Evolutionary conservation across 1,140 invertebrate species (phyloP).

Genomic region (Aphis craccivora): DNA sequence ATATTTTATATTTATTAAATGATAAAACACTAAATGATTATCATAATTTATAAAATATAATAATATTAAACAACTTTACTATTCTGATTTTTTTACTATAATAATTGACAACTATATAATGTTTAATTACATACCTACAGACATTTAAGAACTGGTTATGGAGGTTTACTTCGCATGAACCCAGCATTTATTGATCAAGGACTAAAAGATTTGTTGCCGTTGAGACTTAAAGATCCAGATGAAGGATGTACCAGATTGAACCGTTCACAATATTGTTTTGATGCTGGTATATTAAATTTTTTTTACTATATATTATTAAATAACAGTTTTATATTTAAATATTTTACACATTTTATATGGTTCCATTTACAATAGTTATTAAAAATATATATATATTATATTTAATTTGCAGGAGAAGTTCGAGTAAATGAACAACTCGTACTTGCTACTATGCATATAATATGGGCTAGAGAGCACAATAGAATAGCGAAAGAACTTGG

Average conservation of each 20-base stretch:
- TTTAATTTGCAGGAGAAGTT: slow-evolving; percentile 61
- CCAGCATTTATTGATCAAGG: slow-evolving; percentile 87
- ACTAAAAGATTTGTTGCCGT: slow-evolving; percentile 84
- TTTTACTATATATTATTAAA: neutral
- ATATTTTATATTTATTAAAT: neutral
- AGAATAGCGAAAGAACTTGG: slow-evolving; percentile 77
- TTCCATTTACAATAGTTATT: too few species aligned
- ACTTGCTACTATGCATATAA: slow-evolving; percentile 66
- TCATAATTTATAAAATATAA: neutral
- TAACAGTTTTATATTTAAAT: too few species aligned
- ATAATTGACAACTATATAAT: neutral
- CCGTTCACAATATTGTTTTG: slow-evolving; percentile 88
- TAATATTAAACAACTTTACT: neutral
- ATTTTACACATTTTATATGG: too few species aligned
- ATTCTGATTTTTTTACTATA: neutral
- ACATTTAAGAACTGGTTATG: slow-evolving; percentile 79
- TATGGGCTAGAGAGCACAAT: slow-evolving; percentile 82
- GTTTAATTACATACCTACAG: slow-evolving; percentile 64
- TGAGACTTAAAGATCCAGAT: slow-evolving; percentile 88
- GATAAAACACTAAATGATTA: neutral
- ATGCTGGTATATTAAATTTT: slow-evolving; percentile 76
- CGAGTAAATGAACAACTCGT: slow-evolving; percentile 71
- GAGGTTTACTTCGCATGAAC: slow-evolving; percentile 83
- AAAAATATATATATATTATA: neutral
- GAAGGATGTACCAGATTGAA: slow-evolving; percentile 90